These are phyloP conservation scores for Sepioteuthis lessoniana DNA, from an alignment of 2,888 invertebrate genomes.

Conservation along the genomic window DNA sequence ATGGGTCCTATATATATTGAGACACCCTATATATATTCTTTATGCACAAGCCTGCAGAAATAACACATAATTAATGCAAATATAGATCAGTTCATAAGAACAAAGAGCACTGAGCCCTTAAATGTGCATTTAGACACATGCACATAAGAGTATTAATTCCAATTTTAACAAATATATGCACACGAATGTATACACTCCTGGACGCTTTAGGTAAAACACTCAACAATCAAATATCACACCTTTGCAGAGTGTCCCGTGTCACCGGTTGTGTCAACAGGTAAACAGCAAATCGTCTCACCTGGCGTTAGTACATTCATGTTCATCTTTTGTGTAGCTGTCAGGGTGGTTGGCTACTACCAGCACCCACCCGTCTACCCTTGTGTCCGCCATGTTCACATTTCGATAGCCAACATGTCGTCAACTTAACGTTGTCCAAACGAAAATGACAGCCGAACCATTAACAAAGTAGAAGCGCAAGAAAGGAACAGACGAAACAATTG, in stretches of 20 bases:
- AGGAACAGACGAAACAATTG: background rate
- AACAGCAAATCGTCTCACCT: slow-evolving; percentile 7
- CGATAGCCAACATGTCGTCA: background rate
- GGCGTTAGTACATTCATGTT: slow-evolving; percentile 33
- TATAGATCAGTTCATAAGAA: too few relatives aligned
- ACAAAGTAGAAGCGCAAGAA: background rate
- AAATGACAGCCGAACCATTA: slow-evolving; percentile 33
- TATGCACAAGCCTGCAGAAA: too few relatives aligned
- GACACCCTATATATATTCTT: too few relatives aligned
- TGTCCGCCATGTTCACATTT: background rate
- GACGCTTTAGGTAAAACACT: background rate
- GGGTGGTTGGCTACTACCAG: background rate
- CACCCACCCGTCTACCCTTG: background rate
- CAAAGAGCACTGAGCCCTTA: too few relatives aligned
- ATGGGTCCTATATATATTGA: too few relatives aligned
- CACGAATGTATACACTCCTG: background rate
- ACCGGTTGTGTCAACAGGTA: background rate
- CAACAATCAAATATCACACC: background rate
- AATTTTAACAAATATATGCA: background rate
- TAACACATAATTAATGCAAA: too few relatives aligned
- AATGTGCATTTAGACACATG: too few relatives aligned
- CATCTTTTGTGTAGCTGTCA: background rate
- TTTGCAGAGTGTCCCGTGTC: background rate
- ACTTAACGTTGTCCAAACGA: background rate
- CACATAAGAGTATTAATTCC: too few relatives aligned